These are phyloP conservation scores for Catajapyx aquilonaris DNA, from an alignment of 1,140 invertebrate genomes.

Conservation along the genomic window DNA sequence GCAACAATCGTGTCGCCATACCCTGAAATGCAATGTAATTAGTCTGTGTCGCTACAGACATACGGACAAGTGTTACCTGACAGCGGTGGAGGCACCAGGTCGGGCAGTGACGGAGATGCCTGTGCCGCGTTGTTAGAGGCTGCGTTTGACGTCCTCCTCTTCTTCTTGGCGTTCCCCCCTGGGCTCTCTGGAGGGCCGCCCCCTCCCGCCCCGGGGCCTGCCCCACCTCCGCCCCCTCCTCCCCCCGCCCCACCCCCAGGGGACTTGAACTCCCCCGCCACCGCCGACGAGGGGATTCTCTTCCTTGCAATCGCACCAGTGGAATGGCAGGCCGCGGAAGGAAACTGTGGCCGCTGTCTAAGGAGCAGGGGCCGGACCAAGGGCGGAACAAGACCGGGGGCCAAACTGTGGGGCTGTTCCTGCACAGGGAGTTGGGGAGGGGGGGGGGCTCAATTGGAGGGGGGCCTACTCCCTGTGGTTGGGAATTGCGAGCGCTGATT, in stretches of 20 bases:
- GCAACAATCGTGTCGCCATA: slow-evolving; percentile 86
- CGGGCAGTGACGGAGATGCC: slow-evolving; percentile 27
- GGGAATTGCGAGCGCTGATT: no score
- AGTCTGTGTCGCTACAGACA: no score
- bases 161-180: slow-evolving; percentile 34
- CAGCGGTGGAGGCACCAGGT: slow-evolving; percentile 58
- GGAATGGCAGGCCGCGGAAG: no score
- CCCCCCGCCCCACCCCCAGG: slow-evolving; percentile 14
- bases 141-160: slow-evolving; percentile 27
- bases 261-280: slow-evolving; percentile 29
- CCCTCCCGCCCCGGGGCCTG: slow-evolving; percentile 23
- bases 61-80: slow-evolving; percentile 23
- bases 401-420: no score
- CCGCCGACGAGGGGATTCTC: slow-evolving; percentile 27
- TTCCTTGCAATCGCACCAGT: no score
- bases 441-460: no score
- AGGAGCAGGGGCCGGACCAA: no score
- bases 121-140: slow-evolving; percentile 22
- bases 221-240: no score
- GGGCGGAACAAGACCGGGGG: no score
- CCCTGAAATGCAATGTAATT: slow-evolving; percentile 30
- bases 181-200: slow-evolving; percentile 21
- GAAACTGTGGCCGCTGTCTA: no score
- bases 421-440: no score
- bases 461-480: no score